Evolutionary conservation across 2,113 vertebrate genomes (phyloP).

Genomic region (Siniperca knerii): DNA sequence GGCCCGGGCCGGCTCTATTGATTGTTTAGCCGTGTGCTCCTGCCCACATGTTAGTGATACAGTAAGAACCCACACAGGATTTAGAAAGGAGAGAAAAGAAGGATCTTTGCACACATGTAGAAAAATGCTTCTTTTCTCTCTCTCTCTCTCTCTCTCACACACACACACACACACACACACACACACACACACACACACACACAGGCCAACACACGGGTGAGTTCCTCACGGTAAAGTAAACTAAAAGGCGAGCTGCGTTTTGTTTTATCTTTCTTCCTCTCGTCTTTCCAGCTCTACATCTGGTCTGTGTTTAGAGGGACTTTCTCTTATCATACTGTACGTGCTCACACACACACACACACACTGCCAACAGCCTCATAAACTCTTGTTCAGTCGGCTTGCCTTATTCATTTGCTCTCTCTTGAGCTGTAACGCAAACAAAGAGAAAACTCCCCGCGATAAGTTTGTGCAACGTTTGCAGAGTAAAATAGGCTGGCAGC

Average conservation of each 20-base stretch:
- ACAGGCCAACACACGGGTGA: conserved; percentile 4
- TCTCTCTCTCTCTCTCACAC: no score
- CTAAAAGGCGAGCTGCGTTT: conserved; percentile 30
- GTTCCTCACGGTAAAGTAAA: conserved; percentile 45
- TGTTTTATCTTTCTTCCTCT: conserved; percentile 52
- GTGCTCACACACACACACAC: conserved; percentile 19
- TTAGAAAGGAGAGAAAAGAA: conserved; percentile 24
- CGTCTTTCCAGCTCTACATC: conserved; percentile 67
- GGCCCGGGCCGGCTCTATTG: conserved; percentile 51
- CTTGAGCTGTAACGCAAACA: conserved; percentile 42
- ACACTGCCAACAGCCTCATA: conserved; percentile 44
- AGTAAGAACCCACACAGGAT: conserved; percentile 63
- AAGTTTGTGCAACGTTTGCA: conserved; percentile 38
- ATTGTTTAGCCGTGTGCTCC: conserved; percentile 53
- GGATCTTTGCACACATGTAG: conserved; percentile 19
- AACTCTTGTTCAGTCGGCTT: conserved; percentile 33
- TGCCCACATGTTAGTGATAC: conserved; percentile 65
- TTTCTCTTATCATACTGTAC: conserved; percentile 63
- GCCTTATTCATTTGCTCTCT: conserved; percentile 10
- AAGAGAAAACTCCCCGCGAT: neutral
- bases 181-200: conserved; percentile 26
- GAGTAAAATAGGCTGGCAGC: neutral
- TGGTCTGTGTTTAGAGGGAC: conserved; percentile 72
- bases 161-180: no score
- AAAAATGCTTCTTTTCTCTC: no score